These are phyloP conservation scores for Syritta pipiens DNA, from an alignment of 2,888 invertebrate genomes.

Conservation along the genomic window DNA sequence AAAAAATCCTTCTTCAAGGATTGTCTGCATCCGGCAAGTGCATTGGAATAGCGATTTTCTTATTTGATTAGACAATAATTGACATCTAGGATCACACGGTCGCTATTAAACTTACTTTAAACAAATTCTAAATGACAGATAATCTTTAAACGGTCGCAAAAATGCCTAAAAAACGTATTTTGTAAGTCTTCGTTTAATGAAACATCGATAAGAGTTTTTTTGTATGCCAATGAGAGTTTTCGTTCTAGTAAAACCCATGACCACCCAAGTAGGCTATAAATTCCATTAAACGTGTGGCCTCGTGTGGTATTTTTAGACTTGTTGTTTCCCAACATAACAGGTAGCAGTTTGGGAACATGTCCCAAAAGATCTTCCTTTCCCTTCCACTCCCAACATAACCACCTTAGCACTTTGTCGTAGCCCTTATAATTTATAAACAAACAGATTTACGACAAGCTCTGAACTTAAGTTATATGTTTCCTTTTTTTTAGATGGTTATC, in stretches of 20 bases:
- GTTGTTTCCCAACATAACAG: conserved; percentile 5
- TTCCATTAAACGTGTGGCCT: conserved; percentile 8
- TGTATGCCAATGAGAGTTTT: no score
- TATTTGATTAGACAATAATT: no score
- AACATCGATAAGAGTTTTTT: no score
- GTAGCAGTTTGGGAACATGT: conserved; percentile 7
- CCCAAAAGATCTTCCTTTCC: conserved; percentile 15
- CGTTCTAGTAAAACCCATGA: conserved; percentile 1
- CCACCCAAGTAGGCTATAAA: conserved; percentile 50
- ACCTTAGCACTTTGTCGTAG: conserved; percentile 27
- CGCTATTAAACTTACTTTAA: no score
- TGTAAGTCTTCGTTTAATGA: no score
- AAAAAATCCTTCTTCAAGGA: no score
- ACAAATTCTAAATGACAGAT: no score
- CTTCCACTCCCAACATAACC: not conserved
- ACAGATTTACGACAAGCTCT: conserved; percentile 52
- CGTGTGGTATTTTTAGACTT: conserved; percentile 19
- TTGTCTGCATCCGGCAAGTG: no score
- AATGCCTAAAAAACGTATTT: no score
- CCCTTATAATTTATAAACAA: conserved; percentile 18
- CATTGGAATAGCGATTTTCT: no score
- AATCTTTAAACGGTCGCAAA: no score
- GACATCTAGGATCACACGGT: no score
- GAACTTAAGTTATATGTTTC: conserved; percentile 23
- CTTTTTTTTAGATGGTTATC: conserved; percentile 46